phyloP scores from a whole-genome alignment of 1,140 invertebrate species.

The Calliopsis andreniformis region DNA sequence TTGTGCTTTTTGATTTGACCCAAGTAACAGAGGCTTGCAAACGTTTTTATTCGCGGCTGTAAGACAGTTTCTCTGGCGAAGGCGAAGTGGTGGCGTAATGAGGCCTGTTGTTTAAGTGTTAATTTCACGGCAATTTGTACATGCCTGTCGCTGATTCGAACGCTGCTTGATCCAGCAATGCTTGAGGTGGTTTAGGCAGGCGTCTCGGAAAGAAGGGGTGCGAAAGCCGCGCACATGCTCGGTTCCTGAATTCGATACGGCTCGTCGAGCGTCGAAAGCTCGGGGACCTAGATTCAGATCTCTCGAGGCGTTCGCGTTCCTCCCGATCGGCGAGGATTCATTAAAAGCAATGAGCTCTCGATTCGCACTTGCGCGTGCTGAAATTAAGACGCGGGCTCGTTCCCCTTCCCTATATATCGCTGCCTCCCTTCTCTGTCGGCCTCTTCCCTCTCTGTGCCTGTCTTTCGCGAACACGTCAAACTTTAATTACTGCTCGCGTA shows the following conservation, averaged over 20 bases:
- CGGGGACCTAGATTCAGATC: neutral
- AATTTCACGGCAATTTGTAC: no score
- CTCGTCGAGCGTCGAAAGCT: conserved; percentile 21
- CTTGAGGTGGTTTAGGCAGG: neutral
- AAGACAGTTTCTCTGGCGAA: no score
- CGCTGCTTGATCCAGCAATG: no score
- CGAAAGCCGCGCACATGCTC: neutral
- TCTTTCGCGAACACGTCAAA: neutral
- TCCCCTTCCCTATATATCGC: neutral
- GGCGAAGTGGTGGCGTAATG: no score
- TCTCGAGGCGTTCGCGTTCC: conserved; percentile 15
- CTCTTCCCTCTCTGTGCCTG: neutral
- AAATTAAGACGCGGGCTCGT: conserved; percentile 2
- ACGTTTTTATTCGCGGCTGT: no score
- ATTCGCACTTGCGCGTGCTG: conserved; percentile 10
- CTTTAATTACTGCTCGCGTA: conserved; percentile 26
- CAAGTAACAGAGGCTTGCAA: no score
- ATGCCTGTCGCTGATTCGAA: no score
- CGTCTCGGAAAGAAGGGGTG: neutral
- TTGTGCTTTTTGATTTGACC: no score
- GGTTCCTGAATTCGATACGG: conserved; percentile 6
- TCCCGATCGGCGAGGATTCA: conserved; percentile 22
- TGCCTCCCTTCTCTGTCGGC: neutral
- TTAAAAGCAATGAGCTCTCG: conserved; percentile 36
- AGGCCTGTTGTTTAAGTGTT: no score